Percentiles rank a stretch among this genome's conserved stretches.
Conservation (phyloP, 2,888 invertebrate species). For the Chrysodeixis includens region DNA sequence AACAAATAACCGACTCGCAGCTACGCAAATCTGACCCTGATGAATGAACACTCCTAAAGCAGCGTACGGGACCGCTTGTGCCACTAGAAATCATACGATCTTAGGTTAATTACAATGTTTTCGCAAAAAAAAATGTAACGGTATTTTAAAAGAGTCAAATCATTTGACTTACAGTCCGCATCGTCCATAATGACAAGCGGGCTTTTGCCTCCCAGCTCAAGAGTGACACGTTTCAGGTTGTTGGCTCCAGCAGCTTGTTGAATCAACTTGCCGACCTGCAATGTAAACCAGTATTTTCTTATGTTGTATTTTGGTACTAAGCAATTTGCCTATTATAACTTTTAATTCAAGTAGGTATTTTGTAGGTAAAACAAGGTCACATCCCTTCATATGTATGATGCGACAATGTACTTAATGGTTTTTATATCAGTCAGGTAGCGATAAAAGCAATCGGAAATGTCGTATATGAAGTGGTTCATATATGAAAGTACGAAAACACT, state of each 20-base stretch:
- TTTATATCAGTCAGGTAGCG: background rate
- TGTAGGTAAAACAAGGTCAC: no score
- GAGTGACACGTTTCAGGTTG: conserved; percentile 94
- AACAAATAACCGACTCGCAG: conserved; percentile 75
- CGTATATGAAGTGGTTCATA: background rate
- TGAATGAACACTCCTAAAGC: conserved; percentile 68
- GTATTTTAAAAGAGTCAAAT: background rate
- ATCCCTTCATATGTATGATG: background rate
- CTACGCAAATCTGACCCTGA: conserved; percentile 75
- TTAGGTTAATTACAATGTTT: background rate
- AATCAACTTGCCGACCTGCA: conserved; percentile 88
- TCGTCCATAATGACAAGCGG: conserved; percentile 95
- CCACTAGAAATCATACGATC: conserved; percentile 60
- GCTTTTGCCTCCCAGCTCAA: conserved; percentile 97
- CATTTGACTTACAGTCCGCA: conserved; percentile 90
- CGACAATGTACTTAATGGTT: background rate
- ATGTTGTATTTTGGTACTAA: no score
- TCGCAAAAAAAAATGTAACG: no score
- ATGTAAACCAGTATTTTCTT: background rate
- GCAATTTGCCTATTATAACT: no score
- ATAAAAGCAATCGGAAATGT: background rate
- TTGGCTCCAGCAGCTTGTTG: conserved; percentile 92
- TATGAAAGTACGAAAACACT: conserved; percentile 71
- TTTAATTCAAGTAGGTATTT: no score
- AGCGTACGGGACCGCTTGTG: conserved; percentile 69